Conservation (phyloP, 2,797 vertebrate genomes). For the Sarcoramphus papa region DNA sequence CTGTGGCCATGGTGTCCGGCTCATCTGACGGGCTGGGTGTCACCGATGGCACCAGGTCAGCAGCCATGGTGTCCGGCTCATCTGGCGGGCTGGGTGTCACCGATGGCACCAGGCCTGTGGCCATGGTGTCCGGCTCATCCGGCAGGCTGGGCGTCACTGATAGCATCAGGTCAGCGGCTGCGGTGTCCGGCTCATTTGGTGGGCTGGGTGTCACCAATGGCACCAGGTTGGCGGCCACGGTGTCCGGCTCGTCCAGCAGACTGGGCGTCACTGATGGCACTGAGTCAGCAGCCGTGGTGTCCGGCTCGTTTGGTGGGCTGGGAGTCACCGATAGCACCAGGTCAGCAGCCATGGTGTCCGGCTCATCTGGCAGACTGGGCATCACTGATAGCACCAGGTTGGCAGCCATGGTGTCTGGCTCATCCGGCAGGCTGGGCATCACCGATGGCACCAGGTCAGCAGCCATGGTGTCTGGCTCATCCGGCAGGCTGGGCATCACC, state of each 20-base stretch:
- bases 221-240: accelerated
- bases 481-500: not conserved
- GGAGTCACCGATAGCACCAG: not conserved
- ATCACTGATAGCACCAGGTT: not conserved
- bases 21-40: too few species aligned
- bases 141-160: not conserved
- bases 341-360: not conserved
- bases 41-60: not conserved
- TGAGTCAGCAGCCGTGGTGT: not conserved
- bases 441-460: not conserved
- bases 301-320: not conserved
- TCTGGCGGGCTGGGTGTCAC: accelerated
- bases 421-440: not conserved
- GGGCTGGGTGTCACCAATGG: not conserved
- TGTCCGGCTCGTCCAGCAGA: too few species aligned
- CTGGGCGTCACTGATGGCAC: not conserved
- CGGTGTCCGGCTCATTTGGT: accelerated
- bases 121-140: accelerated
- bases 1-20: too few species aligned
- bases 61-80: not conserved
- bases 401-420: not conserved
- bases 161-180: not conserved
- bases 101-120: too few species aligned
- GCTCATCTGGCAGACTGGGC: not conserved
- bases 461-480: not conserved